Evolutionary conservation across 2,888 invertebrate genomes (phyloP).

Genomic region (Flexamia atlantica): DNA sequence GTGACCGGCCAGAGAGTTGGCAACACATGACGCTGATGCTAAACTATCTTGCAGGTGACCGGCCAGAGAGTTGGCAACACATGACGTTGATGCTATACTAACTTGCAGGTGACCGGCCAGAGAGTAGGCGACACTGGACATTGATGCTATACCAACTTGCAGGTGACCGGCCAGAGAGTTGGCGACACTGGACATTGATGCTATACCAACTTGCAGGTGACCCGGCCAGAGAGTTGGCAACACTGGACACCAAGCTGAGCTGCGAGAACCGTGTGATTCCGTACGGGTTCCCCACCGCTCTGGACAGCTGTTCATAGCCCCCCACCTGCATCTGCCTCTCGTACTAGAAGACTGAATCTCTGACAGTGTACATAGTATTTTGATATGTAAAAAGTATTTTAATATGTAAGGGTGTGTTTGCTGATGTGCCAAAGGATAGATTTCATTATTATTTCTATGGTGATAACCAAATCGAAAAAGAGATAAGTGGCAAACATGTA

Average conservation of each 20-base stretch:
- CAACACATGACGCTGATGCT: too few species aligned
- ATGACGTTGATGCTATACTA: too few species aligned
- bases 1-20: too few species aligned
- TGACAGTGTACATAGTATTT: conserved; percentile 29
- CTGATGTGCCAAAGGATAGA: conserved; percentile 2
- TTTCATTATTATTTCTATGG: neutral
- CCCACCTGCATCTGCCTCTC: conserved; percentile 31
- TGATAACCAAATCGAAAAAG: neutral
- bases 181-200: too few species aligned
- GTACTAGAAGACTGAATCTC: conserved; percentile 10
- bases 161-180: too few species aligned
- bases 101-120: too few species aligned
- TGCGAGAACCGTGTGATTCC: conserved; percentile 76
- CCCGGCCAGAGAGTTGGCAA: conserved; percentile 81
- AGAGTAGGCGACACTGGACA: too few species aligned
- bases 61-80: too few species aligned
- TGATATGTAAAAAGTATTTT: conserved; percentile 27
- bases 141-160: too few species aligned
- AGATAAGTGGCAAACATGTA: too few species aligned
- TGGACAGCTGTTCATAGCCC: conserved; percentile 80
- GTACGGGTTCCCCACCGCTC: conserved; percentile 77
- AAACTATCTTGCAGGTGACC: too few species aligned
- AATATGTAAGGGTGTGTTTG: conserved; percentile 14
- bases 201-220: conserved; percentile 72
- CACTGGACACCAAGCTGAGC: conserved; percentile 83